phyloP scores from a whole-genome alignment of 2,888 invertebrate species.

The Caenorhabditis uteleia region DNA sequence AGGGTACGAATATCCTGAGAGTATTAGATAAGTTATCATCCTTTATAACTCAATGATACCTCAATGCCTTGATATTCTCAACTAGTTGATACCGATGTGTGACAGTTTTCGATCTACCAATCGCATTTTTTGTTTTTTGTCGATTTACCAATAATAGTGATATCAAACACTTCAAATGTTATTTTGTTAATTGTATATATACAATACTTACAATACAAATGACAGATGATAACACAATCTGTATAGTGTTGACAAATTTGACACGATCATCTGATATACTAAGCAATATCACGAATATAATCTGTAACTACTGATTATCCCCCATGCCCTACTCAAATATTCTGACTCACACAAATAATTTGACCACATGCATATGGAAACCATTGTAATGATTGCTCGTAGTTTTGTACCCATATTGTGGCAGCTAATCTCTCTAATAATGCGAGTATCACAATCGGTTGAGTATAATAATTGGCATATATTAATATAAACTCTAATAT shows the following conservation, averaged over 20 bases:
- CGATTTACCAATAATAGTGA: slow-evolving; percentile 24
- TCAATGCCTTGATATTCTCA: slow-evolving; percentile 36
- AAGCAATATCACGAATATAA: slow-evolving; percentile 1
- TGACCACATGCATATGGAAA: slow-evolving; percentile 19
- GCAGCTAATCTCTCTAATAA: slow-evolving; percentile 30
- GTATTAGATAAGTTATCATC: no score
- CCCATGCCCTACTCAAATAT: no score
- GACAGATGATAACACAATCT: slow-evolving; percentile 14
- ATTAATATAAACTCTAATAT: slow-evolving; percentile 15
- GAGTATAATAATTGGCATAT: slow-evolving; percentile 27
- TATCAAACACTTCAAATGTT: no score
- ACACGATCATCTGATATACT: slow-evolving; percentile 17
- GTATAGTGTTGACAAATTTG: slow-evolving; percentile 19
- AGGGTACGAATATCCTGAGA: slow-evolving; percentile 33
- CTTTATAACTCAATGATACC: slow-evolving; percentile 14
- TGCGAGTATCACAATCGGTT: slow-evolving; percentile 26
- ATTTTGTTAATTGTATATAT: no score
- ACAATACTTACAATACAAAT: slow-evolving; percentile 25
- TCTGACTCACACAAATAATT: slow-evolving; percentile 19
- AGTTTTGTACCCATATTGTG: slow-evolving; percentile 17
- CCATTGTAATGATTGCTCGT: slow-evolving; percentile 32
- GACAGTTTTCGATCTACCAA: slow-evolving; percentile 18
- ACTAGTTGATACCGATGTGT: slow-evolving; percentile 34
- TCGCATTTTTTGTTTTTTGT: slow-evolving; percentile 17
- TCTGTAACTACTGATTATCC: no score